These are phyloP conservation scores for Diploscapter pachys DNA, from an alignment of 1,140 invertebrate species.

Conservation along the genomic window DNA sequence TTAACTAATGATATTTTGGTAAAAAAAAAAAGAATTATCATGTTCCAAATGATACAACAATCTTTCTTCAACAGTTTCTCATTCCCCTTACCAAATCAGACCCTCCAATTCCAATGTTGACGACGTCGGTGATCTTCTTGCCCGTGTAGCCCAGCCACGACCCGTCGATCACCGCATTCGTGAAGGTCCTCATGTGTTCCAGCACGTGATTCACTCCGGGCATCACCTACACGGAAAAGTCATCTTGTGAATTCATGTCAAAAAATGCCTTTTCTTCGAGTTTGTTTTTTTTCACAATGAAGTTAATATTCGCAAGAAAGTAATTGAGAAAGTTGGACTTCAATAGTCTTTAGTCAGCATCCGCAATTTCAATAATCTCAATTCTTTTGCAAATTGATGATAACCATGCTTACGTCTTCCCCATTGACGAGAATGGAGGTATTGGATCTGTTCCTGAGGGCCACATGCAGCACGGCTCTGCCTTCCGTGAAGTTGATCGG, in stretches of 20 bases:
- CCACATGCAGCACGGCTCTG: conserved; percentile 88
- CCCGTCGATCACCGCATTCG: conserved; percentile 69
- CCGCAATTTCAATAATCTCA: neutral
- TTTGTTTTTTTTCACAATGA: no score
- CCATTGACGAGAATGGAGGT: conserved; percentile 78
- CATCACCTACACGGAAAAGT: conserved; percentile 68
- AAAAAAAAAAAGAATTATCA: no score
- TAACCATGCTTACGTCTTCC: conserved; percentile 71
- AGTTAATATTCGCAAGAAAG: neutral
- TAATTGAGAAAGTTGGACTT: neutral
- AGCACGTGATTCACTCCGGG: conserved; percentile 86
- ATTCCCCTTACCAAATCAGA: conserved; percentile 77
- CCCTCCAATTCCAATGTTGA: conserved; percentile 99
- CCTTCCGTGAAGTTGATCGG: conserved; percentile 98
- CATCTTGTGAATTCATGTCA: no score
- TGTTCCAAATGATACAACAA: no score
- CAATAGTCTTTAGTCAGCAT: neutral
- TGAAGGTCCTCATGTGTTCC: conserved; percentile 90
- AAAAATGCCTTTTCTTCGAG: no score
- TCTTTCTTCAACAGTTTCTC: neutral
- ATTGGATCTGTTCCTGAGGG: conserved; percentile 81
- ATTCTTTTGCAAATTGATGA: neutral
- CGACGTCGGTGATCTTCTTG: conserved; percentile 90
- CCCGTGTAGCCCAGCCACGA: conserved; percentile 85
- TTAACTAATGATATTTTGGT: no score